Base-by-base conservation (phyloP, 2,888 invertebrate species). In the Nemotelus nigrinus region DNA sequence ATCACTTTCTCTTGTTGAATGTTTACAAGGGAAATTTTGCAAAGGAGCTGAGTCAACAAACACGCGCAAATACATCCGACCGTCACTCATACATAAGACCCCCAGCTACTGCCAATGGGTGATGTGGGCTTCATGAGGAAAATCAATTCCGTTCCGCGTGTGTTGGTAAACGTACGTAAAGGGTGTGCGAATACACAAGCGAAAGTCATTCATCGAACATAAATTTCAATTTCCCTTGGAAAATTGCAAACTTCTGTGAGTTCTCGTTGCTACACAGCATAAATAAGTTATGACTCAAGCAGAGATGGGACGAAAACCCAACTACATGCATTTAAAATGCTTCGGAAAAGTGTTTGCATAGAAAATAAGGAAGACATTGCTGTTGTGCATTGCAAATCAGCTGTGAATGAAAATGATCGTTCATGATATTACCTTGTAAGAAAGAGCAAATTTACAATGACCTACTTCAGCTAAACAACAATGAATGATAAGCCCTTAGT, bases 171-270 rank as follows among this genome's bases (percentile, higher is more conserved):
- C 57, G 25, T 3, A 57, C 25, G 25, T 25, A 25, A 25, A 25
- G 25, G 25, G 25, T 25, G 25, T 25, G 25, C 1, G 25, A 25
- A 25, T 25, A 4, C n/a, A 10, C n/a, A 4, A 25, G 57, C 7
- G 10, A 2, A 45, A 68, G 6, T 2, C 4, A 50, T 68, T 68
- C 6, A 68, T 50, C 39, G 39, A 25, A 48, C 68, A 68, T 68
- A 68, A 68, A 68, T 68, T 50, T 68, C 68, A 68, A 48, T 68
- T 68, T 68, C 48, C 6, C 68, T 50, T 25, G 6, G 50, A 68
- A 68, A 50, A 68, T 68, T 48, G 50, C 39, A 48, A 39, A 43
- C 71, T 63, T 44, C 45, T 53, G 41, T 63, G 43, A 55, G 45
- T 53, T 8, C 57, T 64, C 53, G 57, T 47, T n/a, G 57, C 57